Conservation (phyloP, 2,113 vertebrate species). For the Dissostichus mawsoni region DNA sequence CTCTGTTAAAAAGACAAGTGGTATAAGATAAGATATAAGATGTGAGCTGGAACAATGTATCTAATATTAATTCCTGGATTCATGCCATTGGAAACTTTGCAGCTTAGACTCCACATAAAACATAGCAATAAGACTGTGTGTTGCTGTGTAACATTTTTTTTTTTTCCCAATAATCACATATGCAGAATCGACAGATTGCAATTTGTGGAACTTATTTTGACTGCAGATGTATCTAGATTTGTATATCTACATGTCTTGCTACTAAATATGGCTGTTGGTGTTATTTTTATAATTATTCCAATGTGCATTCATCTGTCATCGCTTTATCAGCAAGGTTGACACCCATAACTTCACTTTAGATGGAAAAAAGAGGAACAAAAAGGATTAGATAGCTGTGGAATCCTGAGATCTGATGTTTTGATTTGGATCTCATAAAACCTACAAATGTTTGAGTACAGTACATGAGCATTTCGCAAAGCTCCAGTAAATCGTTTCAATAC, state of each 20-base stretch:
- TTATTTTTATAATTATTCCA: neutral
- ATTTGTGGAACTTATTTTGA: neutral
- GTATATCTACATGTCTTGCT: too few relatives aligned
- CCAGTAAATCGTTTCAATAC: neutral
- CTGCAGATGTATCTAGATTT: too few relatives aligned
- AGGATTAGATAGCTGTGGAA: neutral
- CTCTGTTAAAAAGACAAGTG: too few relatives aligned
- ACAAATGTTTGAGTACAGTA: neutral
- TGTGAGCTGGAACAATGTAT: neutral
- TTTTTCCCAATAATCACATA: slow-evolving; percentile 12
- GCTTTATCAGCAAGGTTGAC: neutral
- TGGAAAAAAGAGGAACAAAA: neutral
- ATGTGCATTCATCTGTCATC: slow-evolving; percentile 18
- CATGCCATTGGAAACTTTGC: neutral
- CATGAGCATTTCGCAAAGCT: neutral
- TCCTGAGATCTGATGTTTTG: slow-evolving; percentile 4
- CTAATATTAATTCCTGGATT: slow-evolving; percentile 1
- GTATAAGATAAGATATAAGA: neutral
- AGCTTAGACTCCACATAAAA: neutral
- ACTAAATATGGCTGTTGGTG: too few relatives aligned
- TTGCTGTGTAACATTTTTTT: neutral
- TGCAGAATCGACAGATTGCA: slow-evolving; percentile 1
- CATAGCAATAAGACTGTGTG: neutral
- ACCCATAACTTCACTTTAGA: neutral
- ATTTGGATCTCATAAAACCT: neutral